Evolutionary conservation across 2,888 invertebrate species (phyloP).

Genomic region (Orchesellides sinensis): DNA sequence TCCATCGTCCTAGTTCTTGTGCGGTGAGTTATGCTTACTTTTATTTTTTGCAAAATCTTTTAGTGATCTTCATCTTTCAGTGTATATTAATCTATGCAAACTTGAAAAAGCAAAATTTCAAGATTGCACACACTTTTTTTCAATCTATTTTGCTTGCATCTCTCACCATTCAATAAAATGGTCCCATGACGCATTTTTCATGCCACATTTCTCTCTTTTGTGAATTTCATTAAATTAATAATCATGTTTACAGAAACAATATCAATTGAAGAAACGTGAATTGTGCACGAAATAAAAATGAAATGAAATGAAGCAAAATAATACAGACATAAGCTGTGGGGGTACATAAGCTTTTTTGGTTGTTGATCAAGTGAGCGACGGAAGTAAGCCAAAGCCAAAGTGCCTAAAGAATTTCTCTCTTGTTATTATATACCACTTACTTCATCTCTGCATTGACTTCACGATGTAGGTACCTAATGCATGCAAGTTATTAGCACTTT

Average conservation of each 20-base stretch:
- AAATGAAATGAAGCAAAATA: constrained; percentile 5
- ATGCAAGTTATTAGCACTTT: not conserved
- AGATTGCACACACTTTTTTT: not conserved
- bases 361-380: constrained; percentile 7
- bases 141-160: not conserved
- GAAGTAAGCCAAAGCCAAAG: constrained; percentile 14
- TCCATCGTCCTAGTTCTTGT: constrained; percentile 25
- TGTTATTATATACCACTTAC: too few species aligned
- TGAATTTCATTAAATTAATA: constrained; percentile 38
- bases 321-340: not conserved
- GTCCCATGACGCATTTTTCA: constrained; percentile 16
- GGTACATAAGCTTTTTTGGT: not conserved
- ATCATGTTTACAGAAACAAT: constrained; percentile 34
- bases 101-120: too few species aligned
- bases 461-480: too few species aligned
- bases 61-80: not conserved
- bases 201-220: constrained; percentile 18
- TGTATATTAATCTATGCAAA: too few species aligned
- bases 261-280: not conserved
- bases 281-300: not conserved
- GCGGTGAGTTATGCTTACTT: constrained; percentile 7
- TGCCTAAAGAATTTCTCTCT: too few species aligned
- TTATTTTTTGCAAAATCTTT: too few species aligned
- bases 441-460: too few species aligned
- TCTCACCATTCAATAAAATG: constrained; percentile 8